phyloP scores from a whole-genome alignment of 2,888 invertebrate genomes.

The Dromius quadrimaculatus region DNA sequence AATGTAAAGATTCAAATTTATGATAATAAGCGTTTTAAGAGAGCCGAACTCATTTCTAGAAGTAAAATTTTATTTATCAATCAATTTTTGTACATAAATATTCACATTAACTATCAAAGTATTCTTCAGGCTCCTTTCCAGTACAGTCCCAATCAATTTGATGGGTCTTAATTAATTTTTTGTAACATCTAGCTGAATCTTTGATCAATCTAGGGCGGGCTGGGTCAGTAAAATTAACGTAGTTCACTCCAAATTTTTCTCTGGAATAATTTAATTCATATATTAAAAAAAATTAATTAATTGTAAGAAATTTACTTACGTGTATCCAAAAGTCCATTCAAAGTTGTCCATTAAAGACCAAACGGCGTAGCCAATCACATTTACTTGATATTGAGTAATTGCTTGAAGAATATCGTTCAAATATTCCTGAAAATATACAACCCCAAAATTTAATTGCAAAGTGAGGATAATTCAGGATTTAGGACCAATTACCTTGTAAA shows the following conservation, averaged over 20 bases:
- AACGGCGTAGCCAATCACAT: conserved; percentile 70
- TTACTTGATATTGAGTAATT: conserved; percentile 64
- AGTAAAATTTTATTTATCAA: no score
- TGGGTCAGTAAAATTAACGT: conserved; percentile 74
- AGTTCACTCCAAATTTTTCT: conserved; percentile 75
- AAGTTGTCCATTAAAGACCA: conserved; percentile 76
- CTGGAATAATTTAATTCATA: no score
- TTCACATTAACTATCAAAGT: no score
- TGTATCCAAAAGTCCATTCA: conserved; percentile 72
- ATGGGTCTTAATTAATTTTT: conserved; percentile 66
- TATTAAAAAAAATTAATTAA: no score
- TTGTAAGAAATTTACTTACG: conserved; percentile 60
- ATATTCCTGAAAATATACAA: conserved; percentile 57
- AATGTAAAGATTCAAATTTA: conserved; percentile 9
- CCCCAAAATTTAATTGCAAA: no score
- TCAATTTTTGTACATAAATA: no score
- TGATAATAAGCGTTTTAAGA: conserved; percentile 18
- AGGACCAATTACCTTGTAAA: conserved; percentile 56
- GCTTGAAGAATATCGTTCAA: conserved; percentile 57
- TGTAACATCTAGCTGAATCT: conserved; percentile 71
- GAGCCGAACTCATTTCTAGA: no score
- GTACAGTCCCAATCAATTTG: conserved; percentile 40
- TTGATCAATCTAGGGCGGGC: conserved; percentile 73
- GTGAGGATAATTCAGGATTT: background rate
- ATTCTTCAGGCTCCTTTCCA: conserved; percentile 19